Evolutionary conservation across 37 sponge, comb jelly and placozoan species (phyloP).

Genomic region (Halichondria panicea): DNA sequence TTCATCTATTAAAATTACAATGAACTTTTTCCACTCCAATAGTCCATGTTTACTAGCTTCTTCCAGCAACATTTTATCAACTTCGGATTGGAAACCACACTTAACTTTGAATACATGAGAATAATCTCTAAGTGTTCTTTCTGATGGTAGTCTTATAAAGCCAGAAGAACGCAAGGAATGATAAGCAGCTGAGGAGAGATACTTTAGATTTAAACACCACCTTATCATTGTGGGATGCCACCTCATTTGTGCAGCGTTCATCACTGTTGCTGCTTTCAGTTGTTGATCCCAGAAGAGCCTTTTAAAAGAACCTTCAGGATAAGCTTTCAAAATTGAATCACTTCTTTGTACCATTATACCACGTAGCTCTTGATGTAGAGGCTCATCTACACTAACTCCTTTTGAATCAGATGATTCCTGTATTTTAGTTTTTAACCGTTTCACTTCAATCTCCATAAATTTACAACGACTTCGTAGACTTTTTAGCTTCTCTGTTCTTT

Average conservation of each 20-base stretch:
- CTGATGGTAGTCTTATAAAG: conserved; percentile 45
- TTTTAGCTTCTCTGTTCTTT: background rate
- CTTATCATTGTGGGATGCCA: conserved; percentile 29
- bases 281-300: conserved; percentile 24
- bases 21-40: conserved; percentile 39
- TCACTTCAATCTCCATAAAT: background rate
- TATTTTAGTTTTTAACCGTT: background rate
- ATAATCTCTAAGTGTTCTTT: conserved; percentile 60
- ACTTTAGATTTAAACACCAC: conserved; percentile 58
- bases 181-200: conserved; percentile 32
- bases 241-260: background rate
- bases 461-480: background rate
- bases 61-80: conserved; percentile 4
- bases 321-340: background rate
- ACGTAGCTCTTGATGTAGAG: background rate
- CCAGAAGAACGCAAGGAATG: conserved; percentile 30
- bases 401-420: background rate
- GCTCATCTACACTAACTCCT: background rate
- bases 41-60: conserved; percentile 34
- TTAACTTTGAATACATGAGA: conserved; percentile 26
- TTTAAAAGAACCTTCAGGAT: conserved; percentile 9
- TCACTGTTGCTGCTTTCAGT: conserved; percentile 13
- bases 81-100: conserved; percentile 41
- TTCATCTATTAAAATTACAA: conserved; percentile 33
- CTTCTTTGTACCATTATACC: background rate